Base-by-base conservation (phyloP, 2,797 vertebrate species). In the Ataeniobius toweri region DNA sequence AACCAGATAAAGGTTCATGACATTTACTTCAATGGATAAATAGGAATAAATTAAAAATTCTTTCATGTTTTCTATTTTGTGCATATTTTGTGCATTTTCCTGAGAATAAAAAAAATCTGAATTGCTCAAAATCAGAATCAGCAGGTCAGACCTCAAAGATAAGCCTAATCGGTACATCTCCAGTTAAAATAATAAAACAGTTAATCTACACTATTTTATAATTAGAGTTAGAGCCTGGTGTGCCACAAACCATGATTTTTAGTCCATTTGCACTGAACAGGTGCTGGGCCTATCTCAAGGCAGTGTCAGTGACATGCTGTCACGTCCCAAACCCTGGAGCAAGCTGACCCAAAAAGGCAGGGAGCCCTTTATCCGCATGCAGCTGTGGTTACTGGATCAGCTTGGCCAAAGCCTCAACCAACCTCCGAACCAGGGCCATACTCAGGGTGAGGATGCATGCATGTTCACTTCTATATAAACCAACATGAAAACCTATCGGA, bases 321-420 rank as follows among this genome's bases (percentile, higher is more conserved):
- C 98, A 0, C 94, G 98, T 72, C 98, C 98, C 39, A 99, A 99
- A 90, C 98, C 98, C 0, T 99, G 98, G 98, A 98, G 98, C 94
- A 99, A 99, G 93, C 95, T 99, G 88, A 99, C 98, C 0, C 98
- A 99, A 93, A 99, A 99, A 90, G 98, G 98, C 63, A 94, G 98
- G 31, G 98, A 99, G 89, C 98, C 98, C 1, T 99, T 99, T 90
- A 99, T 99, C 88, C 97, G 98, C 67, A 99, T 99, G 98, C 98
- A 99, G 94, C 95, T 99, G 81, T 99, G 98, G 98, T 91, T 99
- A 55, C 96, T 97, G 0, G 98, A 99, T 90, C 97, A 98, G 93
- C 95, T 99, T 16, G 97, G 97, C 79, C 97, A 98, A 88, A 96
- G 96, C 50, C 94, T 96, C 81, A 93, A 77, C 91, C 97, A 96